Conservation (phyloP, 2,888 invertebrate genomes). For the Lasioglossum marginatum region DNA sequence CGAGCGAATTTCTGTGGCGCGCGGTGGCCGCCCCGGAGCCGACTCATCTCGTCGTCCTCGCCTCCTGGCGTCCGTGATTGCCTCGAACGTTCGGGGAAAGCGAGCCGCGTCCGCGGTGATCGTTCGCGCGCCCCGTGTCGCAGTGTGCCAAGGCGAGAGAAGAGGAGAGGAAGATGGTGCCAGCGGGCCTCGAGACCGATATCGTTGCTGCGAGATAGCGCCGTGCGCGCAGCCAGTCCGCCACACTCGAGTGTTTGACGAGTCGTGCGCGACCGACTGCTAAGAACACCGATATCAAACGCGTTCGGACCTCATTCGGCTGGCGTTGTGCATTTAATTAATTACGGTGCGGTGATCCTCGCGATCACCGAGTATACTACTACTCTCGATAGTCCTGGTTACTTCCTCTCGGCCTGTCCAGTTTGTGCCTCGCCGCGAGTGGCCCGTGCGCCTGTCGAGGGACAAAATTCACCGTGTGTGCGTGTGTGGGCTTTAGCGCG, state of each 20-base stretch:
- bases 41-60: constrained; percentile 70
- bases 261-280: constrained; percentile 65
- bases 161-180: constrained; percentile 78
- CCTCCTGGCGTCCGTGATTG: constrained; percentile 68
- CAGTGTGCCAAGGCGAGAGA: constrained; percentile 72
- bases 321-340: constrained; percentile 45
- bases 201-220: constrained; percentile 81
- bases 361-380: constrained; percentile 33
- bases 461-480: constrained; percentile 57
- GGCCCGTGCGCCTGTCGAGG: constrained; percentile 56
- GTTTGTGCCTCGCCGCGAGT: constrained; percentile 57
- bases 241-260: constrained; percentile 73
- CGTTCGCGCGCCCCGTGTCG: constrained; percentile 77
- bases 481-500: constrained; percentile 65
- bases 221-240: constrained; percentile 82
- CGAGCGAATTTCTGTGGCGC: constrained; percentile 76
- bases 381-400: constrained; percentile 39
- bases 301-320: constrained; percentile 35
- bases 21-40: constrained; percentile 73
- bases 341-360: constrained; percentile 36
- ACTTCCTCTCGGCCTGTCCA: constrained; percentile 47
- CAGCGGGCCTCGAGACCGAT: constrained; percentile 79
- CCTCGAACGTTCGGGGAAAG: constrained; percentile 74
- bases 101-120: constrained; percentile 72
- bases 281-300: constrained; percentile 43